A percentile compares a stretch with the other conserved stretches of the same genome.
These are phyloP conservation scores for Euglossa dilemma DNA, from an alignment of 1,140 invertebrate genomes.

Conservation along the genomic window DNA sequence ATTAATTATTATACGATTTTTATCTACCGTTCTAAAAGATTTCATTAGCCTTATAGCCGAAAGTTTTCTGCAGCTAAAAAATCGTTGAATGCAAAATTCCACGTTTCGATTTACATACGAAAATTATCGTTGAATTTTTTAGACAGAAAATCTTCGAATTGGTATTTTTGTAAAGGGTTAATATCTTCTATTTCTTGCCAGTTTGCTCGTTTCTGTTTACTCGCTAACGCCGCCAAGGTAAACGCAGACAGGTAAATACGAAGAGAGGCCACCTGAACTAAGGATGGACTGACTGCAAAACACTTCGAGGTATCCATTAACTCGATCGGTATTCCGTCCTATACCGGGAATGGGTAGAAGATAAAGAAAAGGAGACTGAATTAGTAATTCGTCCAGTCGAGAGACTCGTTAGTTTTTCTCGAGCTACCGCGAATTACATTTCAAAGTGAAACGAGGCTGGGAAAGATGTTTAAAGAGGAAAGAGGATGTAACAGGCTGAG, in stretches of 20 bases:
- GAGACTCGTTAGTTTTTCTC: background rate
- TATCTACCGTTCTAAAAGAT: too few relatives aligned
- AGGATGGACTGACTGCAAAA: background rate
- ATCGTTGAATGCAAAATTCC: too few relatives aligned
- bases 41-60: too few relatives aligned
- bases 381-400: background rate
- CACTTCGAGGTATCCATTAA: background rate
- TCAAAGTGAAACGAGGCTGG: background rate
- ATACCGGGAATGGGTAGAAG: background rate
- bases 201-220: background rate
- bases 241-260: conserved; percentile 16
- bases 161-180: too few relatives aligned
- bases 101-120: too few relatives aligned
- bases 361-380: conserved; percentile 5
- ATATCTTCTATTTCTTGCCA: background rate
- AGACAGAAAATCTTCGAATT: too few relatives aligned
- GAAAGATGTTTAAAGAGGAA: too few relatives aligned
- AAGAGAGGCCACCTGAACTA: background rate
- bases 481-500: too few relatives aligned
- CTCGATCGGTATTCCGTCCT: background rate
- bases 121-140: too few relatives aligned
- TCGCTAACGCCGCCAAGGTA: conserved; percentile 2
- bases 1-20: too few relatives aligned
- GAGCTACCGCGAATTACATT: background rate
- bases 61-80: too few relatives aligned